Evolutionary conservation across 2,797 vertebrate species (phyloP).

Genomic region (Chelidonichthys spinosus): DNA sequence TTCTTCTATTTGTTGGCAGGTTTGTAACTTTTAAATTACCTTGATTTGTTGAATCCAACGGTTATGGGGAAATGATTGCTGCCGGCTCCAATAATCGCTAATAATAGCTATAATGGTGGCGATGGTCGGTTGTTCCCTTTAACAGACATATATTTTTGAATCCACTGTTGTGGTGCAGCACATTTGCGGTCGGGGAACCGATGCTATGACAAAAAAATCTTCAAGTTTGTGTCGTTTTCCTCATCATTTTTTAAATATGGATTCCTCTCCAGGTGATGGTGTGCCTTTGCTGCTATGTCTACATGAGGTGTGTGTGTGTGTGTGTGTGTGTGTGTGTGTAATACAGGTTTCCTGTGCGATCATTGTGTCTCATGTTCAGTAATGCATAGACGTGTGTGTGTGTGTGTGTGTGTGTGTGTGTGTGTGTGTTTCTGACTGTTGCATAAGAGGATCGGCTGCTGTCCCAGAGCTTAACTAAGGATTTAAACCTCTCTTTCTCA

Average conservation of each 20-base stretch:
- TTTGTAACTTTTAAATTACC: not conserved
- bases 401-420: slow-evolving; percentile 42
- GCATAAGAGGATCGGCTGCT: slow-evolving; percentile 86
- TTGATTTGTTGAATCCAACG: not conserved
- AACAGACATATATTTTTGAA: no score
- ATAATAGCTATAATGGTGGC: not conserved
- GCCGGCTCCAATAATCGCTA: not conserved
- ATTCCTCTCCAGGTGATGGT: not conserved
- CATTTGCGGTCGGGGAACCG: no score
- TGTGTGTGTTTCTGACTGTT: slow-evolving; percentile 68
- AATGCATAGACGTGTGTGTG: slow-evolving; percentile 50
- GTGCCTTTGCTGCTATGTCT: slow-evolving; percentile 1
- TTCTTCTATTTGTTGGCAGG: not conserved
- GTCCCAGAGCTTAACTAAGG: slow-evolving; percentile 83
- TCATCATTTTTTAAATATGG: not conserved
- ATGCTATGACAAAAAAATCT: no score
- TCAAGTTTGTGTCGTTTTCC: no score
- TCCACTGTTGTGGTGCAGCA: not conserved
- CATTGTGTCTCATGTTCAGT: slow-evolving; percentile 58
- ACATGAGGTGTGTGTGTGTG: slow-evolving; percentile 2
- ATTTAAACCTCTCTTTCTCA: slow-evolving; percentile 78
- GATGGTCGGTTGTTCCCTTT: not conserved
- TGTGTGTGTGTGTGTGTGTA: not conserved
- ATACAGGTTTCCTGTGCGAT: slow-evolving; percentile 14
- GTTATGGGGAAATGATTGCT: not conserved